phyloP scores from a whole-genome alignment of 2,797 vertebrate species.

The Enteromius fasciolatus region DNA sequence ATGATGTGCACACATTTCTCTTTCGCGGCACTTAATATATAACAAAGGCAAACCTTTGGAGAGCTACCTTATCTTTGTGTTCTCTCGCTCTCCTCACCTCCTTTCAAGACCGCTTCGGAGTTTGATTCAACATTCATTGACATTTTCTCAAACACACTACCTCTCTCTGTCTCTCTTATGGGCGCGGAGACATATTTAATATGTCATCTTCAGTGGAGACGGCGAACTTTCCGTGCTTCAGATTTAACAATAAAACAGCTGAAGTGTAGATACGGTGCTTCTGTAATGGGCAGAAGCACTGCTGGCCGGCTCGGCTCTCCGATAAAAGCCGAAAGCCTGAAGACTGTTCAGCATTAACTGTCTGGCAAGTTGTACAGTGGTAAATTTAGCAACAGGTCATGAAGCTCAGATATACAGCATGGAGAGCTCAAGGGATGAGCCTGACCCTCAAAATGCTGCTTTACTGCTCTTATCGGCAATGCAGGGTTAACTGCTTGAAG shows the following conservation, averaged over 20 bases:
- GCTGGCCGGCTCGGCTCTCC: conserved; percentile 65
- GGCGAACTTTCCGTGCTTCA: conserved; percentile 33
- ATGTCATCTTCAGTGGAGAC: conserved; percentile 59
- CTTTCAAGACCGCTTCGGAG: conserved; percentile 48
- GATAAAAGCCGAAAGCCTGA: conserved; percentile 71
- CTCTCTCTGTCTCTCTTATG: conserved; percentile 28
- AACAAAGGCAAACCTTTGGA: conserved; percentile 77
- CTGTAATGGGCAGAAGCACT: conserved; percentile 12
- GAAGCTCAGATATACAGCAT: conserved; percentile 78
- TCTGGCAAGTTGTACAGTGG: conserved; percentile 63
- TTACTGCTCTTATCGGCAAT: conserved; percentile 47
- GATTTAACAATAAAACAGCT: conserved; percentile 40
- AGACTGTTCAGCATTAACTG: conserved; percentile 74
- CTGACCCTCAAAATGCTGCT: conserved; percentile 47
- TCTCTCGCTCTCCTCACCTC: conserved; percentile 25
- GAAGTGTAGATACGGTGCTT: conserved; percentile 48
- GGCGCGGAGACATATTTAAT: conserved; percentile 60
- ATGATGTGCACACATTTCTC: conserved; percentile 72
- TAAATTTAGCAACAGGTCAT: conserved; percentile 81
- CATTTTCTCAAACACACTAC: conserved; percentile 36
- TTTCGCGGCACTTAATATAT: conserved; percentile 75
- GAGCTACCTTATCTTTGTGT: conserved; percentile 55
- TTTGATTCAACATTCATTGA: conserved; percentile 55
- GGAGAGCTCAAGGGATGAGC: conserved; percentile 67
- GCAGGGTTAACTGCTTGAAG: conserved; percentile 45